phyloP scores from a whole-genome alignment of 2,797 vertebrate species.

The Peromyscus nudipes region DNA sequence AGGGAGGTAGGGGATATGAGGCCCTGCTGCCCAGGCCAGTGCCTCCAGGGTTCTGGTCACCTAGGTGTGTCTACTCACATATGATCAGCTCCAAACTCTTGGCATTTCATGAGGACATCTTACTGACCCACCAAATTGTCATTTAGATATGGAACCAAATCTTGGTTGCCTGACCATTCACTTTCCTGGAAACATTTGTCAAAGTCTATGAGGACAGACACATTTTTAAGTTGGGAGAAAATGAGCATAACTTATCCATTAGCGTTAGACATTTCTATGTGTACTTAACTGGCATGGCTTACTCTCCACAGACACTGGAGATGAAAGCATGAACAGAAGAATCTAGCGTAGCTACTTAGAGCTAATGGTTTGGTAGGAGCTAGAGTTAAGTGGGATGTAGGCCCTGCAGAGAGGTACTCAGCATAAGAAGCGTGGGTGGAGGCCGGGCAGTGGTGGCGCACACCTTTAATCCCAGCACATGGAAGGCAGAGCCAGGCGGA shows the following conservation, averaged over 20 bases:
- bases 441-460: too few species aligned
- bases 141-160: not conserved
- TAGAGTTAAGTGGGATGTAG: not conserved
- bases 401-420: accelerated
- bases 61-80: accelerated
- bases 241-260: not conserved
- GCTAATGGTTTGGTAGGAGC: not conserved
- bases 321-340: not conserved
- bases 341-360: not conserved
- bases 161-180: not conserved
- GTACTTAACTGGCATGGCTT: not conserved
- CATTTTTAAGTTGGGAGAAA: conserved; percentile 18
- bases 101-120: not conserved
- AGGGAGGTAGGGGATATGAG: not conserved
- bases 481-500: too few species aligned
- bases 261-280: not conserved
- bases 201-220: not conserved
- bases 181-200: conserved; percentile 24
- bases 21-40: not conserved
- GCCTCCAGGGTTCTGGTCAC: not conserved
- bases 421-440: not conserved
- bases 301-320: too few species aligned
- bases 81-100: not conserved
- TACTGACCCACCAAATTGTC: not conserved
- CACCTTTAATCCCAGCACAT: too few species aligned